Evolutionary conservation across 2,797 vertebrate species (phyloP).

Genomic region (Microctenopoma stevenorrisi): DNA sequence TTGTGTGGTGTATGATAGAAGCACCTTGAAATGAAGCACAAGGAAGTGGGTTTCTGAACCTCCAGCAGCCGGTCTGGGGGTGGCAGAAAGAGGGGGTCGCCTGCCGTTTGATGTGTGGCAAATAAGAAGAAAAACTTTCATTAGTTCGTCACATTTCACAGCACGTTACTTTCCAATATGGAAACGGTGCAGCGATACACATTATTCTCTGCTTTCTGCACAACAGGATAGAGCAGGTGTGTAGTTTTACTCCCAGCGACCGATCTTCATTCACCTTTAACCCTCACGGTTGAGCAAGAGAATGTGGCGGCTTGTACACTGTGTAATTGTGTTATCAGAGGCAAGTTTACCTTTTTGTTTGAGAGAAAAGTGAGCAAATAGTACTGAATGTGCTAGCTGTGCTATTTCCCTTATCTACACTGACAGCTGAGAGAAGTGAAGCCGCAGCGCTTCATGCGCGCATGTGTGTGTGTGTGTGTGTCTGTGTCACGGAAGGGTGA

Average conservation of each 20-base stretch:
- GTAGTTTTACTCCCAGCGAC: conserved; percentile 18
- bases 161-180: conserved; percentile 59
- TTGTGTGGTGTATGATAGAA: conserved; percentile 69
- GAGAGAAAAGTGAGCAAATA: conserved; percentile 79
- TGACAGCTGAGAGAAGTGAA: conserved; percentile 60
- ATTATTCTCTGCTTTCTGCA: conserved; percentile 43
- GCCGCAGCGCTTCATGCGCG: conserved; percentile 26
- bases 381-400: conserved; percentile 69
- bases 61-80: conserved; percentile 45
- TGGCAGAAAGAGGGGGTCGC: conserved; percentile 37
- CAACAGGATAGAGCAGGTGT: conserved; percentile 51
- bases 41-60: conserved; percentile 79
- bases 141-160: conserved; percentile 49
- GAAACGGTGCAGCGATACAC: conserved; percentile 31
- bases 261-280: conserved; percentile 62
- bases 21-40: conserved; percentile 64
- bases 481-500: conserved; percentile 24
- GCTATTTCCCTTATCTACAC: conserved; percentile 67
- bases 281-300: conserved; percentile 71
- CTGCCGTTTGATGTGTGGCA: conserved; percentile 55
- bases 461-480: background rate
- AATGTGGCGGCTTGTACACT: conserved; percentile 63
- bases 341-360: conserved; percentile 74
- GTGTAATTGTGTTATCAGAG: conserved; percentile 77
- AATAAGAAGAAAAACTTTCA: conserved; percentile 51